Base-by-base conservation (phyloP, 2,113 vertebrate species). In the Carlito syrichta region DNA sequence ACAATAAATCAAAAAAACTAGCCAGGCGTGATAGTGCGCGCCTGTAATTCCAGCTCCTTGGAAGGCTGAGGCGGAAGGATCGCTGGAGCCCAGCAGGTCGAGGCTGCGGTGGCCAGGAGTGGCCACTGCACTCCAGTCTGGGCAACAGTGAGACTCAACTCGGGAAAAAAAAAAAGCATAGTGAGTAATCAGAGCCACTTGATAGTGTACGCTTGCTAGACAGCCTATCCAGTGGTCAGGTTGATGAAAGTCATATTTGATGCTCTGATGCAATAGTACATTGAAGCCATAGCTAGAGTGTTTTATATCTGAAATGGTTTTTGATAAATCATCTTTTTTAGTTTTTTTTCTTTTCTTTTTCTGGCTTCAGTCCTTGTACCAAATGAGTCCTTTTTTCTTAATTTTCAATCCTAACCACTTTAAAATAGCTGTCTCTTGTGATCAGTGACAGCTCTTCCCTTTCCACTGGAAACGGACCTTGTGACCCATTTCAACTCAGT, bases 121-220 rank as follows among this genome's bases (percentile, higher is more conserved):
- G n/a, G n/a, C n/a, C n/a, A n/a, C n/a, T n/a, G n/a, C n/a, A n/a
- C n/a, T n/a, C n/a, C n/a, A n/a, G n/a, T n/a, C n/a, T n/a, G n/a
- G n/a, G n/a, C n/a, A n/a, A n/a, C n/a, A n/a, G n/a, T n/a, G n/a
- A n/a, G n/a, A n/a, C n/a, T n/a, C n/a, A n/a, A n/a, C n/a, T n/a
- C n/a, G n/a, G n/a, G n/a, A n/a, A n/a, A n/a, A n/a, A n/a, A n/a
- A n/a, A n/a, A n/a, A n/a, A n/a, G 48, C 58, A 69, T 83, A 63
- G 84, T 95, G 84, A 97, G 43, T 94, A 96, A 85, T 94, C 86
- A 95, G 81, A 94, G 83, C 93, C 89, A 62, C 38, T 81, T 48
- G n/a, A 14, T 91, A 92, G 63, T 92, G 63, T 40, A 66, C 22
- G 38, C 54, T 54, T 79, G 25, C 0, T 91, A 62, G 84, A 32